Conservation (phyloP, 1,140 invertebrate species). For the Proctacanthus coquilletti region DNA sequence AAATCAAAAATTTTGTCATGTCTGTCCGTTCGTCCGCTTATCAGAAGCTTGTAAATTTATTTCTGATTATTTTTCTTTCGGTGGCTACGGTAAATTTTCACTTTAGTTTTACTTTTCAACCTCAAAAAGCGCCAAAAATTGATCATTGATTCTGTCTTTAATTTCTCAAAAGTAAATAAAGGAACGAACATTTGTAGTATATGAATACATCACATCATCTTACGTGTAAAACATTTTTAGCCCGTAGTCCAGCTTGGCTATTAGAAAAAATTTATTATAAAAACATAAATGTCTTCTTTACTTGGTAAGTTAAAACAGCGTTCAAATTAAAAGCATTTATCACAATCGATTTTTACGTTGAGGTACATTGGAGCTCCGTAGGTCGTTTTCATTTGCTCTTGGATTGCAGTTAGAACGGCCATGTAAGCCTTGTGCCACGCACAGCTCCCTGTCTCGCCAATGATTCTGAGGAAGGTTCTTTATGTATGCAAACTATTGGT, state of each 20-base stretch:
- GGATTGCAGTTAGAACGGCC: background rate
- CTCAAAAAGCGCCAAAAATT: too few relatives aligned
- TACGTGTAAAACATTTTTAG: too few relatives aligned
- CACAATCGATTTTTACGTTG: background rate
- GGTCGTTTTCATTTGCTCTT: background rate
- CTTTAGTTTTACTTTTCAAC: too few relatives aligned
- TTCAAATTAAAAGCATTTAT: background rate
- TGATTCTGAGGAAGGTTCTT: background rate
- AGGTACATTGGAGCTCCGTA: background rate
- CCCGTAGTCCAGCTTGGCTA: too few relatives aligned
- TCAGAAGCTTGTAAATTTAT: too few relatives aligned
- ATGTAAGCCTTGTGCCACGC: conserved; percentile 1
- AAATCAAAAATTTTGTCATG: too few relatives aligned
- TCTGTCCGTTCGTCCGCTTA: too few relatives aligned
- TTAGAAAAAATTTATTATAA: too few relatives aligned
- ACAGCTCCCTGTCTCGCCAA: background rate
- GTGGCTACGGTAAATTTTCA: too few relatives aligned
- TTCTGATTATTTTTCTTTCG: too few relatives aligned
- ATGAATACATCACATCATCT: background rate
- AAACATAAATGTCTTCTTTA: background rate
- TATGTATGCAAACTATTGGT: background rate
- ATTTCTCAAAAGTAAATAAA: background rate
- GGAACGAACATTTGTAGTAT: background rate
- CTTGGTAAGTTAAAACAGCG: background rate
- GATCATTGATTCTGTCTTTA: background rate